Conservation (phyloP, 2,113 vertebrate species). For the Promerops cafer region DNA sequence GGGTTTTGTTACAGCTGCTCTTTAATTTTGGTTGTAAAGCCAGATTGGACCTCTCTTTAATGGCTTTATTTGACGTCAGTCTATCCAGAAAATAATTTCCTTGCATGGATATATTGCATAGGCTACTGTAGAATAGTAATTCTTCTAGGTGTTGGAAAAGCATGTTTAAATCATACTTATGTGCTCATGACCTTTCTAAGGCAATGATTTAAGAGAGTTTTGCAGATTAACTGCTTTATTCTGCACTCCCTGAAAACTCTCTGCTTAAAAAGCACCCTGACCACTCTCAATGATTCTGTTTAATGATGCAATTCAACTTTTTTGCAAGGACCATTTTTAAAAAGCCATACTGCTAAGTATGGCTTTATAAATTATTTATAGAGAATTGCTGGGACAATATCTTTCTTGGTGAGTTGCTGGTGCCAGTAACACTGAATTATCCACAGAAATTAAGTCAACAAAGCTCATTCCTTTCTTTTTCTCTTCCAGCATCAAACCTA, state of each 20-base stretch:
- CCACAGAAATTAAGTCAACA: not conserved
- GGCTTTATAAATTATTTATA: constrained; percentile 40
- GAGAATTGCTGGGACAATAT: not conserved
- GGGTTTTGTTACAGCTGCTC: not conserved
- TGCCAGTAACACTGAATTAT: constrained; percentile 8
- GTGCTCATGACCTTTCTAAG: constrained; percentile 44
- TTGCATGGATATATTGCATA: not conserved
- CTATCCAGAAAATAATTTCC: constrained; percentile 1
- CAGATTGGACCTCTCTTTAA: not conserved
- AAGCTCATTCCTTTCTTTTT: not conserved
- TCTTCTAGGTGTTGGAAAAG: constrained; percentile 23
- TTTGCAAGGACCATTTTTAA: constrained; percentile 12
- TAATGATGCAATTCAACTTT: constrained; percentile 31
- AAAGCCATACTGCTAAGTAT: not conserved
- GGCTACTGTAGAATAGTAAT: not conserved
- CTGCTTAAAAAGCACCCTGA: constrained; percentile 10
- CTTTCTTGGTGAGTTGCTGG: not conserved
- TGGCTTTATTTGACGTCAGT: not conserved
- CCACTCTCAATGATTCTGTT: not conserved
- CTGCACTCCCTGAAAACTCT: not conserved
- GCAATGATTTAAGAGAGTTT: constrained; percentile 40
- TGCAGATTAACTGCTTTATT: constrained; percentile 41
- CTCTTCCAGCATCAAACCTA: not conserved
- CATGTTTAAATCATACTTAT: constrained; percentile 56
- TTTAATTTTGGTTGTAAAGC: not conserved